These are phyloP conservation scores for Neolamprologus hecqui DNA, from an alignment of 2,113 vertebrate species.

Conservation along the genomic window DNA sequence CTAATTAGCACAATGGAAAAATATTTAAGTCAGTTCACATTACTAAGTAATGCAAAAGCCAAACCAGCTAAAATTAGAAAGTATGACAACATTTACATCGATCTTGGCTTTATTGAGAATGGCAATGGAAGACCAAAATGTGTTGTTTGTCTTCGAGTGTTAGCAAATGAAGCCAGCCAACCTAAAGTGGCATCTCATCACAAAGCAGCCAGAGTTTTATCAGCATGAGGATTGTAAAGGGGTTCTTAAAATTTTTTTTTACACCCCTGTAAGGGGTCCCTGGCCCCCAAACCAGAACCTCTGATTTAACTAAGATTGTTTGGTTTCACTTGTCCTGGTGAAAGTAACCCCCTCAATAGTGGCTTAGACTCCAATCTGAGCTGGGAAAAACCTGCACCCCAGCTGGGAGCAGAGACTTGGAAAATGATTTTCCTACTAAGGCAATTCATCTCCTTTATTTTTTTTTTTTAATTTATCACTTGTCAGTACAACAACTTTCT, in stretches of 20 bases:
- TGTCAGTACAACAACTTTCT: not conserved
- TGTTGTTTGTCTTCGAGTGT: not conserved
- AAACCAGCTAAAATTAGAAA: not conserved
- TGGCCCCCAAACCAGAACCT: not conserved
- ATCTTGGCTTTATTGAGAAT: not conserved
- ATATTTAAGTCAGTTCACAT: not conserved
- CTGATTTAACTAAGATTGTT: not conserved
- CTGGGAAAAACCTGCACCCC: not conserved
- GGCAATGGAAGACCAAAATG: not conserved
- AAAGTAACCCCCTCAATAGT: not conserved
- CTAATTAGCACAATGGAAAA: not conserved
- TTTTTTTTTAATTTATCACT: not conserved
- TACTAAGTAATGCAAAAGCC: not conserved
- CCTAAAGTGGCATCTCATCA: not conserved
- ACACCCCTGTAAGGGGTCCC: not conserved
- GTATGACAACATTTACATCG: not conserved
- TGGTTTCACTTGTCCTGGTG: not conserved
- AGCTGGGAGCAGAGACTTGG: not conserved
- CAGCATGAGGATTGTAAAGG: not conserved
- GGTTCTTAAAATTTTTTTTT: fast-evolving
- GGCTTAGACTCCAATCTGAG: not conserved
- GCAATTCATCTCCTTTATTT: not conserved
- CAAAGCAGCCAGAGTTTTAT: not conserved
- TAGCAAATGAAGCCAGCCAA: not conserved
- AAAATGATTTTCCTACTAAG: not conserved